Evolutionary conservation across 2,797 vertebrate species (phyloP).

Genomic region (Prionace glauca): DNA sequence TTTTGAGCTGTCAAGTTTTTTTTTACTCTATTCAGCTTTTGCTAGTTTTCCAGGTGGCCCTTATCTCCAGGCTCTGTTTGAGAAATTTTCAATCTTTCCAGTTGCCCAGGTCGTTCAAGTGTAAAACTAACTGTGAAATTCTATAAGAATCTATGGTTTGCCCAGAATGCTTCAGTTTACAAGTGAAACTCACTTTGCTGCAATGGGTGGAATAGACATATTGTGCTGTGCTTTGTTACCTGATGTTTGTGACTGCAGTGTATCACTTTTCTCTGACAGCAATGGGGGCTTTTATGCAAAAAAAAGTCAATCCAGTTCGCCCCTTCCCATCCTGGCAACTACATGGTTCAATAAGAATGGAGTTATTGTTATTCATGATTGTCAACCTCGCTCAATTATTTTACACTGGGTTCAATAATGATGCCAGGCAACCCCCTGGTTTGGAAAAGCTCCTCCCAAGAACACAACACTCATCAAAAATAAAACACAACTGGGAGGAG

Average conservation of each 20-base stretch:
- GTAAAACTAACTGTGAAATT: constrained; percentile 1
- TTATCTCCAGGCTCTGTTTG: neutral
- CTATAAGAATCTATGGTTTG: neutral
- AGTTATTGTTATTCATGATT: neutral
- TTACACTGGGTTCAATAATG: neutral
- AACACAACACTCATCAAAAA: neutral
- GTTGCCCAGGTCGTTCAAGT: neutral
- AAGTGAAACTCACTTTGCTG: neutral
- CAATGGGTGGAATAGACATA: neutral
- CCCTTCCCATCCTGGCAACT: neutral
- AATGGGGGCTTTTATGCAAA: too few species aligned
- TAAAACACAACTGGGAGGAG: neutral
- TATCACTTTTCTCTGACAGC: neutral
- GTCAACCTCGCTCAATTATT: neutral
- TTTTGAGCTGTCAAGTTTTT: neutral
- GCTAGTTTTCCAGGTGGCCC: neutral
- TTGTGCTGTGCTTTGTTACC: neutral
- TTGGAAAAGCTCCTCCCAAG: neutral
- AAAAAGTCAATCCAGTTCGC: neutral
- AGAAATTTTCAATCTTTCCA: neutral
- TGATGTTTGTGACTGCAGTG: neutral
- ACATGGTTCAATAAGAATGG: neutral
- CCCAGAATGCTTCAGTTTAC: neutral
- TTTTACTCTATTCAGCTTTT: neutral
- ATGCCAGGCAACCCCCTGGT: neutral